Evolutionary conservation across 1,140 invertebrate genomes (phyloP).

Genomic region (Scaptodrosophila lebanonensis): DNA sequence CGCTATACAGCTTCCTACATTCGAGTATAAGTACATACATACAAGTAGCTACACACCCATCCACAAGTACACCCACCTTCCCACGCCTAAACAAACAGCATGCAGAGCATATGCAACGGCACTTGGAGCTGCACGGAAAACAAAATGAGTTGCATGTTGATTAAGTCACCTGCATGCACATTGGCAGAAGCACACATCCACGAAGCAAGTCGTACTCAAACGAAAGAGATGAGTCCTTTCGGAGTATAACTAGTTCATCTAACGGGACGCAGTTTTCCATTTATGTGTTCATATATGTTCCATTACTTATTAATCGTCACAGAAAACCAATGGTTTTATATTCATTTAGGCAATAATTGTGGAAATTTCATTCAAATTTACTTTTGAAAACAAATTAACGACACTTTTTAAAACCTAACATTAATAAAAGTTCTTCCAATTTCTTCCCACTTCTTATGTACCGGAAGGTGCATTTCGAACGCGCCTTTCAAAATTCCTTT

Average conservation of each 20-base stretch:
- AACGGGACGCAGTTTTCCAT: too few relatives aligned
- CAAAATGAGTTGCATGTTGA: conserved; percentile 74
- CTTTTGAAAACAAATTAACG: too few relatives aligned
- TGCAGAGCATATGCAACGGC: conserved; percentile 31
- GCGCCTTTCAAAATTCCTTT: too few relatives aligned
- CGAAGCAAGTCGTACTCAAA: background rate
- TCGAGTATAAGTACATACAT: conserved; percentile 61
- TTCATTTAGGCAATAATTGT: too few relatives aligned
- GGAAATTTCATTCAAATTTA: too few relatives aligned
- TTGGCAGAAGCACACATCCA: conserved; percentile 51
- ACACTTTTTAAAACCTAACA: too few relatives aligned
- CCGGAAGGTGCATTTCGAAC: too few relatives aligned
- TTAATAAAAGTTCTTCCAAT: too few relatives aligned
- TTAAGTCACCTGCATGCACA: conserved; percentile 74
- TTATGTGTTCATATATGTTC: too few relatives aligned
- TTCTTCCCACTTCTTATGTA: too few relatives aligned
- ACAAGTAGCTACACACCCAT: conserved; percentile 4
- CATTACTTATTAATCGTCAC: too few relatives aligned
- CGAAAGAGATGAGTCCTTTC: background rate
- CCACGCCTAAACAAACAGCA: conserved; percentile 47
- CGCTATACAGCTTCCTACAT: conserved; percentile 44
- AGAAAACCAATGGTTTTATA: too few relatives aligned
- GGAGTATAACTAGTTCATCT: background rate
- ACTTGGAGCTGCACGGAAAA: conserved; percentile 45
- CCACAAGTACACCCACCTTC: conserved; percentile 15